Evolutionary conservation across 2,888 invertebrate species (phyloP).

Genomic region (Timema podura): DNA sequence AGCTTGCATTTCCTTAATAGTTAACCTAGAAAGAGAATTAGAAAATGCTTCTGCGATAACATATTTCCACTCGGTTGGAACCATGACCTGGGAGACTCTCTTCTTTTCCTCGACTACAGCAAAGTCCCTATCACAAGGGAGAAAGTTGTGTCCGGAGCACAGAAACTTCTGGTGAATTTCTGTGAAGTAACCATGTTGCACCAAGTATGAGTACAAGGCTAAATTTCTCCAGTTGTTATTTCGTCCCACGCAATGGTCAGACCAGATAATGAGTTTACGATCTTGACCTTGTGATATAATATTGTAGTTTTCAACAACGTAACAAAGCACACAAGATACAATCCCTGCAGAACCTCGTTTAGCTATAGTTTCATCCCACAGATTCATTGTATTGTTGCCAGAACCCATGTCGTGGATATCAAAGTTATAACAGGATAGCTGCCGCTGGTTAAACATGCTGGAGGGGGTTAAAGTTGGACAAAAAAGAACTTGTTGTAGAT

Average conservation of each 20-base stretch:
- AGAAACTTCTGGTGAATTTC: slow-evolving; percentile 12
- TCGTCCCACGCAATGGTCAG: slow-evolving; percentile 8
- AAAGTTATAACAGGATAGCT: slow-evolving; percentile 14
- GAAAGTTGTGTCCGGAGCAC: slow-evolving; percentile 4
- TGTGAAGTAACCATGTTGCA: slow-evolving; percentile 9
- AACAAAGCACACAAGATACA: slow-evolving; percentile 15
- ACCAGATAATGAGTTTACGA: slow-evolving; percentile 4
- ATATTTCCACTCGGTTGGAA: slow-evolving; percentile 8
- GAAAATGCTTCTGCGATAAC: background rate
- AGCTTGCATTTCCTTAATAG: no score
- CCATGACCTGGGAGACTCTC: slow-evolving; percentile 9
- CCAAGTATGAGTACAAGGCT: slow-evolving; percentile 9
- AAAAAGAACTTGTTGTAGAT: slow-evolving; percentile 19
- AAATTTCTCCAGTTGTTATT: slow-evolving; percentile 19
- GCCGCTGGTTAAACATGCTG: slow-evolving; percentile 6
- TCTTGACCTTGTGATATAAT: background rate
- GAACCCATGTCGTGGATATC: slow-evolving; percentile 15
- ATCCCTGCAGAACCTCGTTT: slow-evolving; percentile 9
- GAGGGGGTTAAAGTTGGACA: slow-evolving; percentile 12
- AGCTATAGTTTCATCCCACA: background rate
- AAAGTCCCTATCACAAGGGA: slow-evolving; percentile 5
- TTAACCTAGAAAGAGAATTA: background rate
- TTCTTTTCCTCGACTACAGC: slow-evolving; percentile 2
- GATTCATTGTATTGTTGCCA: background rate
- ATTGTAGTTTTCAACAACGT: background rate